Evolutionary conservation across 2,113 vertebrate genomes (phyloP), one percentile per base, ranked within the genome.

Genomic region (Cinclus mexicanus): DNA sequence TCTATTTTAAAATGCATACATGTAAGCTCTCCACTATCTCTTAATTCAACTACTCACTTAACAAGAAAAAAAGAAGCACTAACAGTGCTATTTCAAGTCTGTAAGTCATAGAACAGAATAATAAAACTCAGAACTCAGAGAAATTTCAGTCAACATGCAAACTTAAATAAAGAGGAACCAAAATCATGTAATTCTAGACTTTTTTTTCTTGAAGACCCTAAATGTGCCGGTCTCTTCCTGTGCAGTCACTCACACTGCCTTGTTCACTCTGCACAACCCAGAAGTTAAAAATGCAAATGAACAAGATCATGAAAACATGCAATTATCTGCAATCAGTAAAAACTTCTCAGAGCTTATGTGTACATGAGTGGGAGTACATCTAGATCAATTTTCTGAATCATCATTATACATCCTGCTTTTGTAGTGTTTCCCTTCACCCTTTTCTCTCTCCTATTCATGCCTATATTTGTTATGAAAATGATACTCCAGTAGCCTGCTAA

Each of bases 251-350:
- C 42, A 9, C 0, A 0, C 35, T 77, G 50, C 83, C 55, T 90
- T 90, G 33, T 17, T 86, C 80, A 33, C 44, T 76, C 78, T 52
- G 70, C 83, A 84, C 22, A 75, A 29, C 12, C 33, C 56, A 18
- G 37, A 83, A 88, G 31, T 50, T 74, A 70, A 67, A 81, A 77
- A 86, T 19, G 63, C 75, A 83, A 92, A 69, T 3, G 53, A 80
- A 46, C 22, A 17, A 53, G 83, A 92, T 41, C 4, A 1, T 42
- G 83, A 83, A 94, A 93, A 77, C 55, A 90, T 23, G 35, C 63
- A 83, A 55, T 80, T 94, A 93, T 76, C 53, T 86, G 90, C 86
- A 79, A 70, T 68, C 81, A 68, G 53, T 67, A 74, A 80, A 82
- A 93, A 46, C 42, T 74, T 55, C 84, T 87, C 49, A 61, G 25